These are phyloP conservation scores for Cheilosia urbana DNA, from an alignment of 2,888 invertebrate species.

Conservation along the genomic window DNA sequence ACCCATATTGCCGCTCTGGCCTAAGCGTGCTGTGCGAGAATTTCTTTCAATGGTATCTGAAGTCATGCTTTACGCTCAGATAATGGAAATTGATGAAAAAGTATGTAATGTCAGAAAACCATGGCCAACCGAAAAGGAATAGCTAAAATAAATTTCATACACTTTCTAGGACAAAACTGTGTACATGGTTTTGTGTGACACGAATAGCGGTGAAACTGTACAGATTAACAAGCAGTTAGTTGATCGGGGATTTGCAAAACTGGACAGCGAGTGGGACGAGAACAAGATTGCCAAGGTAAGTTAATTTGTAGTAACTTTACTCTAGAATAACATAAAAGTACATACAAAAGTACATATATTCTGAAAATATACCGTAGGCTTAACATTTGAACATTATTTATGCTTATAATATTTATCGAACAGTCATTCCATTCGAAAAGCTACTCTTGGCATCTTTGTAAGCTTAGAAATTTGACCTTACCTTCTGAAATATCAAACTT, in stretches of 20 bases:
- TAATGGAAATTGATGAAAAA: conserved; percentile 78
- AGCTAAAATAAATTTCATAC: conserved; percentile 4
- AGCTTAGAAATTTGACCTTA: no score
- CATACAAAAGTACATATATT: no score
- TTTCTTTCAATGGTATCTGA: conserved; percentile 78
- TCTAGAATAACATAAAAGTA: neutral
- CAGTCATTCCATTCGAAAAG: no score
- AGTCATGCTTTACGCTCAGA: conserved; percentile 78
- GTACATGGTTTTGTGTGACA: conserved; percentile 79
- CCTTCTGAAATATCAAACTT: no score
- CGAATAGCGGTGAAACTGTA: conserved; percentile 75
- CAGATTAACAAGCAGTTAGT: conserved; percentile 78
- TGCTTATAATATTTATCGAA: no score
- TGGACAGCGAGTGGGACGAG: conserved; percentile 77
- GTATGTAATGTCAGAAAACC: conserved; percentile 6
- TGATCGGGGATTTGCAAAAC: conserved; percentile 76
- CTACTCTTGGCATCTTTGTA: no score
- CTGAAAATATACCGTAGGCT: no score
- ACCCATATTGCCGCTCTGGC: conserved; percentile 78
- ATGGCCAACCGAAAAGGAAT: neutral
- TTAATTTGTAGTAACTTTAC: no score
- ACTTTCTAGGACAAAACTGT: conserved; percentile 77
- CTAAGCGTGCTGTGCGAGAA: conserved; percentile 77
- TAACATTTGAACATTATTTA: no score
- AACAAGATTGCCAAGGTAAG: conserved; percentile 75